Conservation (phyloP, 2,888 invertebrate genomes). For the Pantelozetes paolii region DNA sequence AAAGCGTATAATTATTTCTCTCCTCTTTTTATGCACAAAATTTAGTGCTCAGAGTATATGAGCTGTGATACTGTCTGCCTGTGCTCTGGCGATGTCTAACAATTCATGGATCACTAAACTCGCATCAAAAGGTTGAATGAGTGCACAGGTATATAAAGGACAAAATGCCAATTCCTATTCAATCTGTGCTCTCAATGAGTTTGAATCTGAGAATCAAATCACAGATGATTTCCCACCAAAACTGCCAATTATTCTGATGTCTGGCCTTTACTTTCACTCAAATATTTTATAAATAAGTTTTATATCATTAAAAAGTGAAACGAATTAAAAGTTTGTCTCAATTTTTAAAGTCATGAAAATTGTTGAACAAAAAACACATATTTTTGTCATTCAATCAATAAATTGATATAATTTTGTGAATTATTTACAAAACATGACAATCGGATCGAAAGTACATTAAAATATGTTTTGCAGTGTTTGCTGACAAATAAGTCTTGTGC, state of each 20-base stretch:
- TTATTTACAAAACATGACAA: neutral
- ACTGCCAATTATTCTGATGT: slow-evolving; percentile 26
- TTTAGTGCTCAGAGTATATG: neutral
- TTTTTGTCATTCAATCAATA: neutral
- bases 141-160: neutral
- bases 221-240: slow-evolving; percentile 36
- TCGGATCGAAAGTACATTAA: neutral
- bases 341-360: neutral
- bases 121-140: slow-evolving; percentile 29
- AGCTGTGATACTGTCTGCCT: neutral
- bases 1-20: slow-evolving; percentile 35
- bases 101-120: slow-evolving; percentile 37
- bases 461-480: slow-evolving; percentile 21
- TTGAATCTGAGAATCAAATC: slow-evolving; percentile 28
- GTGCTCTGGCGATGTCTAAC: slow-evolving; percentile 4
- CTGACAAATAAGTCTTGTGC: slow-evolving; percentile 26
- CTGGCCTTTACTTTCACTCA: slow-evolving; percentile 1
- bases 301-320: slow-evolving; percentile 18
- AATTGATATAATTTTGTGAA: neutral
- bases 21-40: neutral
- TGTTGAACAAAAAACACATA: neutral
- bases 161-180: slow-evolving; percentile 25
- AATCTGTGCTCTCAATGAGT: neutral
- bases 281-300: neutral
- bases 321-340: slow-evolving; percentile 1